Evolutionary conservation across 92 coral and sea anemone genomes (phyloP).

Genomic region (Zoanthus gigantus): DNA sequence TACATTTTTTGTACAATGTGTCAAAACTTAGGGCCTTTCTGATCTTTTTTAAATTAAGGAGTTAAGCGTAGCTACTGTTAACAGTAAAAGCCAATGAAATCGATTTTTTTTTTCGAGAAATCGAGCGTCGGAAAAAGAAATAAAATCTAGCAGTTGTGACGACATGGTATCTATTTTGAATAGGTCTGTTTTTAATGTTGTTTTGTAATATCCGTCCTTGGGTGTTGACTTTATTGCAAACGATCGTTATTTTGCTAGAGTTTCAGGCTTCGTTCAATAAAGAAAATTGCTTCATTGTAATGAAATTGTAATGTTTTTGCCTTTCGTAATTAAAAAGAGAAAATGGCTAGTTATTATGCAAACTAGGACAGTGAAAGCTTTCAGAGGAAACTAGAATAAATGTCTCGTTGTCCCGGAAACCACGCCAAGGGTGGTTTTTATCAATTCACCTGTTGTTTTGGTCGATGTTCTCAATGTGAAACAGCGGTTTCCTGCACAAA

Average conservation of each 20-base stretch:
- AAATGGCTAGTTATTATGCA: conserved; percentile 5
- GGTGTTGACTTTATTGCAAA: not conserved
- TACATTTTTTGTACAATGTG: too few species aligned
- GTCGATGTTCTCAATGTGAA: not conserved
- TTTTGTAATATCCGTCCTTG: not conserved
- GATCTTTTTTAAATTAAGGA: too few species aligned
- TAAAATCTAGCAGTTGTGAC: too few species aligned
- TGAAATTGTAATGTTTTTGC: not conserved
- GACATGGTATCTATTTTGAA: not conserved
- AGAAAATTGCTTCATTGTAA: not conserved
- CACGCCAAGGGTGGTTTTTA: not conserved
- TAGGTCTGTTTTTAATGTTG: not conserved
- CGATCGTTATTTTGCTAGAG: not conserved
- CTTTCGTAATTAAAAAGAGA: not conserved
- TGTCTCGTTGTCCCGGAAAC: conserved; percentile 34
- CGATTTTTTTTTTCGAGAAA: too few species aligned
- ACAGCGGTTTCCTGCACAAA: conserved; percentile 14
- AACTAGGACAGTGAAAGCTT: not conserved
- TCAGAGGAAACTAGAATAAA: not conserved
- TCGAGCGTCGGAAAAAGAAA: too few species aligned
- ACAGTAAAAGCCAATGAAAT: too few species aligned
- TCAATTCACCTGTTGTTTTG: not conserved
- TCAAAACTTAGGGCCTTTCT: too few species aligned
- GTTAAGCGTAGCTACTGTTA: too few species aligned
- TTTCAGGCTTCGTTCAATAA: not conserved